Percentiles rank a stretch among this genome's conserved stretches.
Conservation (phyloP, 2,113 vertebrate species). For the Amia ocellicauda region DNA sequence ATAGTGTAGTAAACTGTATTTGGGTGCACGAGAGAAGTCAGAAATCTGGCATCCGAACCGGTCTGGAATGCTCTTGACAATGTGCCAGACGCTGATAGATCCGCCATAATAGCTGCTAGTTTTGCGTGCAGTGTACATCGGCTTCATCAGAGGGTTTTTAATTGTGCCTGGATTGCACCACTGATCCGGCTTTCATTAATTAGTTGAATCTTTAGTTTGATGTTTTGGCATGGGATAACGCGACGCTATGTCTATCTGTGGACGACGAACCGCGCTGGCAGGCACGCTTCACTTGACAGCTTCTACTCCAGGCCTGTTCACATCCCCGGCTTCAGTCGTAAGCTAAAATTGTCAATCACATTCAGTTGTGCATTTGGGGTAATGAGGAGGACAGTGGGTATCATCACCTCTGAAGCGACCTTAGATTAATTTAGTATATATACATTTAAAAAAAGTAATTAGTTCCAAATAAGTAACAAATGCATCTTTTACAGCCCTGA, state of each 20-base stretch:
- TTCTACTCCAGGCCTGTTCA: background rate
- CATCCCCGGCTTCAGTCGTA: background rate
- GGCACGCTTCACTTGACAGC: background rate
- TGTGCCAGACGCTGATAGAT: background rate
- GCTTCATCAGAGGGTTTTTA: too few species aligned
- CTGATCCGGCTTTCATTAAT: too few species aligned
- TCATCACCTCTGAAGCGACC: background rate
- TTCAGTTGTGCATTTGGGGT: background rate
- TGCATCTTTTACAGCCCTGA: background rate
- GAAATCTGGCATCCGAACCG: background rate
- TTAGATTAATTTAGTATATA: background rate
- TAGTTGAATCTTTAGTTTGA: background rate
- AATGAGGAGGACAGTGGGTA: background rate
- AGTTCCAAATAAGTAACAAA: background rate
- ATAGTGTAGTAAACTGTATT: background rate
- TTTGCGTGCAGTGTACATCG: too few species aligned
- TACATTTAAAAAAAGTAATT: background rate
- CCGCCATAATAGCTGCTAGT: too few species aligned
- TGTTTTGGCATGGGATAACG: background rate
- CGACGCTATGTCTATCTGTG: too few species aligned
- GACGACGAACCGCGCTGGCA: background rate
- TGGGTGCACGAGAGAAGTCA: background rate
- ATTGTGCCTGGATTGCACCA: too few species aligned
- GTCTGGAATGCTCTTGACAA: conserved; percentile 4
- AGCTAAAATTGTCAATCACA: background rate